Base-by-base conservation (phyloP, 2,888 invertebrate species). In the Rutpela maculata region DNA sequence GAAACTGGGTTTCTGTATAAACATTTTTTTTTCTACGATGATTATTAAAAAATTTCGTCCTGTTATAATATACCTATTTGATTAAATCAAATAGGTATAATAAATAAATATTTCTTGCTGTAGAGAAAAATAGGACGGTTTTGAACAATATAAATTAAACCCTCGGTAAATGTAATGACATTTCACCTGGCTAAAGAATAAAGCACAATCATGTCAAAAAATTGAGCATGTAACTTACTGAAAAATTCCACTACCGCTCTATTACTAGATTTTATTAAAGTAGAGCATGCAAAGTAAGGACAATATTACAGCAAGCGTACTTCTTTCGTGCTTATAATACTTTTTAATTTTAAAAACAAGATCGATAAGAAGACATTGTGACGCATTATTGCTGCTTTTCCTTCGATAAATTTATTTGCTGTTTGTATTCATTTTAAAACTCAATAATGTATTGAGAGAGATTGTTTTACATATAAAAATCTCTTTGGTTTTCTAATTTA, bases 191-290 rank as follows among this genome's bases (percentile, higher is more conserved):
- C 1, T 11, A 43, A 43, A 43, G 43, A 1, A 43, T 0, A 15
- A 15, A 35, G 0, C 7, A 9, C 31, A 35, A 2, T 43, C 12
- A 15, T 43, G n/a, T 1, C 15, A n/a, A 50, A n/a, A n/a, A 4
- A 50, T 5, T 50, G 7, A 50, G 5, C 1, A n/a, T 50, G 50
- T 50, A 50, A 50, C 50, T 50, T 50, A 50, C n/a, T 62, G n/a
- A 22, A 62, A 62, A 62, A n/a, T 62, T 31, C 62, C 62, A 17
- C 26, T 12, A 15, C 1, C 12, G n/a, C n/a, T 62, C 26, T 35
- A 35, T 35, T 31, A 62, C n/a, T n/a, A 17, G n/a, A 1, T 62
- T 62, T 62, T 62, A 31, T 62, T 62, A 62, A 62, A 26, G 22
- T n/a, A 4, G 62, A 62, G 26, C 62, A 62, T 31, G 31, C 62